phyloP scores from a whole-genome alignment of 1,140 invertebrate genomes.

The Paraescarpia echinospica region DNA sequence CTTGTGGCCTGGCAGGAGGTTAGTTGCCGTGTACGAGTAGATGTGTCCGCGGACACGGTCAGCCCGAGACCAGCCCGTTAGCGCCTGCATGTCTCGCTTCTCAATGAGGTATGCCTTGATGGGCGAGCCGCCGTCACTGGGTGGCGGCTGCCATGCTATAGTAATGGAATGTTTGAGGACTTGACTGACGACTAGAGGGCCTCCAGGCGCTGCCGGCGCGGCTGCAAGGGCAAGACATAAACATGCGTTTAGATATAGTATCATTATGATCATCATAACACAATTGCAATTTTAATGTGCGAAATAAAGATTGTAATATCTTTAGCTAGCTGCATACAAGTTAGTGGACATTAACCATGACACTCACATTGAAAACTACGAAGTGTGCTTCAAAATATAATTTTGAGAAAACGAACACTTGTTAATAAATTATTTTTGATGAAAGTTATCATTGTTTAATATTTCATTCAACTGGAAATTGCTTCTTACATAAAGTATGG shows the following conservation, averaged over 20 bases:
- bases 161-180: constrained; percentile 93
- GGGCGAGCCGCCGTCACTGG: constrained; percentile 52
- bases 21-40: constrained; percentile 67
- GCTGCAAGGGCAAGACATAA: constrained; percentile 60
- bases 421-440: too few relatives aligned
- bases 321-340: too few relatives aligned
- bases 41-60: constrained; percentile 67
- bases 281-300: too few relatives aligned
- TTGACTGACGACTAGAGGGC: constrained; percentile 86
- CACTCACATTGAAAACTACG: too few relatives aligned
- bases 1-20: constrained; percentile 87
- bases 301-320: too few relatives aligned
- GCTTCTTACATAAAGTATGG: too few relatives aligned
- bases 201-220: constrained; percentile 88
- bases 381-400: too few relatives aligned
- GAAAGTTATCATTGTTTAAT: too few relatives aligned
- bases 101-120: constrained; percentile 55
- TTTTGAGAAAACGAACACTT: too few relatives aligned
- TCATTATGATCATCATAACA: too few relatives aligned
- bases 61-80: constrained; percentile 77
- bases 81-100: constrained; percentile 78
- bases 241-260: background rate
- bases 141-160: constrained; percentile 77
- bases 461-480: too few relatives aligned
- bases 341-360: too few relatives aligned